Percentiles rank a stretch among this genome's conserved stretches.
Conservation (phyloP, 2,888 invertebrate species). For the Meiosimyza platycephala region DNA sequence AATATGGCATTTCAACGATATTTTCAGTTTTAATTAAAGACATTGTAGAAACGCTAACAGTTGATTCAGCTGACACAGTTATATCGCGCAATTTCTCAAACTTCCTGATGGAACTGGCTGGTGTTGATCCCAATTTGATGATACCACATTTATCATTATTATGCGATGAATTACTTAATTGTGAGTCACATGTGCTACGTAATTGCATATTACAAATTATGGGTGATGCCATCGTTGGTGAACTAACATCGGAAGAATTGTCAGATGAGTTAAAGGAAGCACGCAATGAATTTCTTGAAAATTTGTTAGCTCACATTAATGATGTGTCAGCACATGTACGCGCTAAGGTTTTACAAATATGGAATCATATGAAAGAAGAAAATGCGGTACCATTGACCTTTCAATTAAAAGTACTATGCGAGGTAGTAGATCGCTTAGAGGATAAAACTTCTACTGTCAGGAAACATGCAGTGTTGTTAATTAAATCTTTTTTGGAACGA, state of each 20-base stretch:
- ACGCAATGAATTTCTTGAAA: slow-evolving; percentile 83
- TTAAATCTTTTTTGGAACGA: slow-evolving; percentile 79
- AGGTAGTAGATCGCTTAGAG: slow-evolving; percentile 77
- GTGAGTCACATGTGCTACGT: slow-evolving; percentile 76
- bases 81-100: slow-evolving; percentile 63
- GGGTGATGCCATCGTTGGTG: slow-evolving; percentile 79
- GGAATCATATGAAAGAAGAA: slow-evolving; percentile 82
- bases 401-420: slow-evolving; percentile 76
- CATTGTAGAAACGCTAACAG: slow-evolving; percentile 60
- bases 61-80: slow-evolving; percentile 59
- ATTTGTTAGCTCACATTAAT: slow-evolving; percentile 83
- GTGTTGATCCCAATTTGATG: slow-evolving; percentile 62
- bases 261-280: slow-evolving; percentile 74
- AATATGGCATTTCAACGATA: slow-evolving; percentile 63
- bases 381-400: slow-evolving; percentile 81
- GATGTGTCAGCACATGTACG: slow-evolving; percentile 89
- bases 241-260: slow-evolving; percentile 80
- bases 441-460: slow-evolving; percentile 89
- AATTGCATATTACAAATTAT: slow-evolving; percentile 87
- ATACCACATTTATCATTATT: slow-evolving; percentile 64
- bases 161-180: slow-evolving; percentile 63
- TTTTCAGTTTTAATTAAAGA: slow-evolving; percentile 64
- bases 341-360: slow-evolving; percentile 85
- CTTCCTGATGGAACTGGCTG: slow-evolving; percentile 63
- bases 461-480: slow-evolving; percentile 76